Evolutionary conservation across 2,113 vertebrate genomes (phyloP), one percentile per base, ranked within the genome.

Genomic region (Sula dactylatra): DNA sequence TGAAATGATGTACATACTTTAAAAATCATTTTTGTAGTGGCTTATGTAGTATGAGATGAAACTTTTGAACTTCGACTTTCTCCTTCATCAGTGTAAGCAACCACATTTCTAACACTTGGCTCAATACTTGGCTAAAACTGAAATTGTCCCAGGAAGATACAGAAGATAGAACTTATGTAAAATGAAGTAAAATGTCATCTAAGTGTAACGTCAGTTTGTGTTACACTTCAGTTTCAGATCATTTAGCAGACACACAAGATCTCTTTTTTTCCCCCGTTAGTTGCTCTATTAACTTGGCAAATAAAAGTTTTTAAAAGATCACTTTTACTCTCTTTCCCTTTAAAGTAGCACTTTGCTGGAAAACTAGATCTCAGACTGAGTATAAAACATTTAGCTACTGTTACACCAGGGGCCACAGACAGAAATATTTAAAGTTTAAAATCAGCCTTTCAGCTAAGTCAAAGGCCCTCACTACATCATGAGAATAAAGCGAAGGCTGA

Each of bases 131-230:
- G 38, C 50, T 73, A 88, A 95, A 88, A 78, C 34, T 49, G 94
- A 86, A 83, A 81, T 34, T 92, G 34, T 84, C 47, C 56, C 49
- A 83, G 69, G 88, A 84, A 88, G 26, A 90, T 49, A 80, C 8
- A 77, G 62, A 80, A 94, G 62, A 90, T 34, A 86, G 7, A 89
- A 65, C 7, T 72, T 61, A 32, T 0, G 1, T 44, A 94, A 95
- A 94, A 90, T 67, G 25, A 82, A 95, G 29, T 47, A 90, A 93
- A 95, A 96, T 79, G 44, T 69, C 42, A 78, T 36, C 32, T 65
- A 86, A 85, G 10, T 34, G 32, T 62, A 81, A 93, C 71, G 76
- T 83, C 29, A 32, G 71, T 93, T 64, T 86, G 13, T 52, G 47
- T 65, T 40, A 71, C 31, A 34, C 38, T 90, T 93, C 50, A 61